Conservation (phyloP, 2,113 vertebrate species). For the Hydrolagus affinis region DNA sequence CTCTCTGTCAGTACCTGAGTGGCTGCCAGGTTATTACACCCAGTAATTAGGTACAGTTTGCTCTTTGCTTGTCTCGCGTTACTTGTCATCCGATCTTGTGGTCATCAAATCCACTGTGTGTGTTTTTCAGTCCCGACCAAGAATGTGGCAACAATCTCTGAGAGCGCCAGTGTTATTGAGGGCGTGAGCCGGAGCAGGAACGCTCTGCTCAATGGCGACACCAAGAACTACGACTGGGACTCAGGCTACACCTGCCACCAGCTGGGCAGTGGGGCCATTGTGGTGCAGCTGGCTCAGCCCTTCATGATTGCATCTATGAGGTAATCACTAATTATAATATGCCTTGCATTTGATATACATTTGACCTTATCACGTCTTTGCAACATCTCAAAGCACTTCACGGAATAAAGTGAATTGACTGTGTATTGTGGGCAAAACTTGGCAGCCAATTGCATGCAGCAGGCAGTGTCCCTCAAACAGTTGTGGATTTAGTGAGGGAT, state of each 20-base stretch:
- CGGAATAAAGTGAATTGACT: too few relatives aligned
- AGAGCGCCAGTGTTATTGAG: slow-evolving; percentile 89
- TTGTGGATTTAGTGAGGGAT: too few relatives aligned
- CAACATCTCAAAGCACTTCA: too few relatives aligned
- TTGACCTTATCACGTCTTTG: too few relatives aligned
- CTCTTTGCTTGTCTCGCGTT: background rate
- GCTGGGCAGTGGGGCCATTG: slow-evolving; percentile 88
- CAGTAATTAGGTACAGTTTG: background rate
- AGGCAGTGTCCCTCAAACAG: too few relatives aligned
- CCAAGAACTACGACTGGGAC: slow-evolving; percentile 96
- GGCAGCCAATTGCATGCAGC: too few relatives aligned
- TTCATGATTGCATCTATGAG: slow-evolving; percentile 81
- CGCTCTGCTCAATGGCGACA: slow-evolving; percentile 90
- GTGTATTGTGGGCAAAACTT: too few relatives aligned
- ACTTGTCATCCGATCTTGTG: slow-evolving; percentile 40
- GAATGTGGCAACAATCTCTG: slow-evolving; percentile 80
- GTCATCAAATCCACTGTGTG: slow-evolving; percentile 31
- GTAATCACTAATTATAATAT: slow-evolving; percentile 36
- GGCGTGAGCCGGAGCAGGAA: slow-evolving; percentile 93
- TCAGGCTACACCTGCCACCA: slow-evolving; percentile 96
- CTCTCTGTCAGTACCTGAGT: background rate
- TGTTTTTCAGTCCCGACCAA: slow-evolving; percentile 69
- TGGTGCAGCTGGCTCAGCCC: slow-evolving; percentile 91
- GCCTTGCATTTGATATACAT: too few relatives aligned
- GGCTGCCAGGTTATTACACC: background rate